Evolutionary conservation across 2,113 vertebrate species (phyloP).

Genomic region (Spheniscus mendiculus): DNA sequence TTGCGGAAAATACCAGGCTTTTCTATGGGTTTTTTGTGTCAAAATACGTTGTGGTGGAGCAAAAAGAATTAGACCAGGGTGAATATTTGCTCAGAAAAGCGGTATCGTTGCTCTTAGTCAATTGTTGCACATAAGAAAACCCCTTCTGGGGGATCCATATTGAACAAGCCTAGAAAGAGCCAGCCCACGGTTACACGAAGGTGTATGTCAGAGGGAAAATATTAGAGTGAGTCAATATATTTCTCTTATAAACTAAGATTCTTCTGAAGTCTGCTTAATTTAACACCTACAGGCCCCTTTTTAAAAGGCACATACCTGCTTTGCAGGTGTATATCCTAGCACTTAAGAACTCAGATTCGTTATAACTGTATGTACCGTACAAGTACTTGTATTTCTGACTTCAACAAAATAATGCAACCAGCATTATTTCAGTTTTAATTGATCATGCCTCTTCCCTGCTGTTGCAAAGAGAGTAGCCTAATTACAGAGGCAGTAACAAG

Average conservation of each 20-base stretch:
- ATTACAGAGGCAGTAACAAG: not conserved
- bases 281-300: not conserved
- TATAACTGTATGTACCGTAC: not conserved
- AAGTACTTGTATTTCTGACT: slow-evolving; percentile 16
- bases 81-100: not conserved
- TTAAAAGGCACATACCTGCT: not conserved
- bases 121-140: not conserved
- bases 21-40: accelerated
- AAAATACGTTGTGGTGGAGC: not conserved
- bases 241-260: not conserved
- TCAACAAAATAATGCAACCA: slow-evolving; percentile 31
- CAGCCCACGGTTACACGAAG: not conserved
- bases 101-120: not conserved
- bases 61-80: not conserved
- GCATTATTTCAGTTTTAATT: slow-evolving; percentile 50
- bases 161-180: not conserved
- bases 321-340: not conserved
- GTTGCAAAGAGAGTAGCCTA: slow-evolving; percentile 47
- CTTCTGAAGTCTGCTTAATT: not conserved
- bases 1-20: not conserved
- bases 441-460: slow-evolving; percentile 22
- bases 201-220: not conserved
- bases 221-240: not conserved
- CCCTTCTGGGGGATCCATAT: not conserved
- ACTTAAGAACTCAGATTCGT: not conserved